These are phyloP conservation scores for Calcarius ornatus DNA, from an alignment of 2,113 vertebrate genomes.

Conservation along the genomic window DNA sequence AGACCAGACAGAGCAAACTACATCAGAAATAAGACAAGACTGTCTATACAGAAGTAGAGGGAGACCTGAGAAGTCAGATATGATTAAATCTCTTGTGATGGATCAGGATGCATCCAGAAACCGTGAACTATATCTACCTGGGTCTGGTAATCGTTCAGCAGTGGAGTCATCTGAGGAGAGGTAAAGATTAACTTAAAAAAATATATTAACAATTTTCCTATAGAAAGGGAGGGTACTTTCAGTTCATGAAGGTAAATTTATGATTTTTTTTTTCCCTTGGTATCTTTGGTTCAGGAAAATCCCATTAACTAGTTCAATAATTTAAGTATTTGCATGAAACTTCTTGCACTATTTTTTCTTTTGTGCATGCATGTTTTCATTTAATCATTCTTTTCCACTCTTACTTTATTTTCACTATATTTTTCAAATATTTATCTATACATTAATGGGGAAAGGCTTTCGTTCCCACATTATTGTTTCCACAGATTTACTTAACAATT, in stretches of 20 bases:
- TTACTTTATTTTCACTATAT: background rate
- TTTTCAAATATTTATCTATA: background rate
- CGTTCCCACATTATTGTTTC: background rate
- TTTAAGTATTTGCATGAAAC: background rate
- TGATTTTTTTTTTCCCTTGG: background rate
- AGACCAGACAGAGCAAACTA: background rate
- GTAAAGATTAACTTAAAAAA: background rate
- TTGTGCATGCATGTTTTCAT: background rate
- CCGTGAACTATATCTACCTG: background rate
- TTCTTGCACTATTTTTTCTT: background rate
- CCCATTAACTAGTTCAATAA: background rate
- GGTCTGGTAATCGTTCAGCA: background rate
- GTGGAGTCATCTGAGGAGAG: slow-evolving; percentile 15
- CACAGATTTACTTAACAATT: background rate
- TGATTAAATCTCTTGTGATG: background rate
- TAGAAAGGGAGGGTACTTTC: background rate
- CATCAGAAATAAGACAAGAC: background rate
- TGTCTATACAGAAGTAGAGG: background rate
- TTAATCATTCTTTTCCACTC: background rate
- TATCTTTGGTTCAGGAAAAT: background rate
- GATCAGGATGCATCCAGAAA: background rate
- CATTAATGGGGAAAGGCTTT: background rate
- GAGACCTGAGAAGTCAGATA: background rate
- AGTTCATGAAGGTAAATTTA: background rate
- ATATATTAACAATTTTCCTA: background rate